Percentiles rank a stretch among this genome's conserved stretches.
Conservation (phyloP, 2,797 vertebrate species). For the Mormyrops boulengeri region DNA sequence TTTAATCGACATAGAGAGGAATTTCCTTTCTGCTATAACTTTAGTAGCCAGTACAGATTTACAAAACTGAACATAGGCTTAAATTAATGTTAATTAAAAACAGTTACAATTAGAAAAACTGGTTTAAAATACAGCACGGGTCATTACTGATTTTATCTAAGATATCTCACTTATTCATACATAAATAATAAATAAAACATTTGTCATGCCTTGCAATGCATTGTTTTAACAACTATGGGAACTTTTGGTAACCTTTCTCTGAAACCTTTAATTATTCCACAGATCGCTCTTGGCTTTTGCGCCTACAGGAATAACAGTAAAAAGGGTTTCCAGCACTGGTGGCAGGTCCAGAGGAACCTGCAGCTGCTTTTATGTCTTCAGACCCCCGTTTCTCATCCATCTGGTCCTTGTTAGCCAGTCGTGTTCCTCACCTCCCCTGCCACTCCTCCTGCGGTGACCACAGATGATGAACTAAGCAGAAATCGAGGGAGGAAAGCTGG, state of each 20-base stretch:
- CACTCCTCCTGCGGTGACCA: constrained; percentile 32
- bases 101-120: not conserved
- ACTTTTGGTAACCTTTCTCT: not conserved
- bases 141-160: not conserved
- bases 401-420: constrained; percentile 35
- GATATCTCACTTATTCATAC: not conserved
- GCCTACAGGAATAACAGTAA: not conserved
- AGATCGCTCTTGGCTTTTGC: not conserved
- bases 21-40: not conserved
- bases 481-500: constrained; percentile 14
- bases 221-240: not conserved
- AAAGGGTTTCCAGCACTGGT: not conserved
- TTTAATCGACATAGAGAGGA: not conserved
- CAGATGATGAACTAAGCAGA: constrained; percentile 42
- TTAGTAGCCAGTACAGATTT: not conserved
- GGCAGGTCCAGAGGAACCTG: not conserved
- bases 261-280: not conserved
- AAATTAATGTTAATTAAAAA: not conserved
- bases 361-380: constrained; percentile 3
- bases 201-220: not conserved
- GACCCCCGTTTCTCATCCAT: constrained; percentile 22
- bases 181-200: not conserved
- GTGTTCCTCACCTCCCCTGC: constrained; percentile 25
- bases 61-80: not conserved
- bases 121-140: not conserved